Evolutionary conservation across 2,888 invertebrate species (phyloP).

Genomic region (Heliconius ismenius): DNA sequence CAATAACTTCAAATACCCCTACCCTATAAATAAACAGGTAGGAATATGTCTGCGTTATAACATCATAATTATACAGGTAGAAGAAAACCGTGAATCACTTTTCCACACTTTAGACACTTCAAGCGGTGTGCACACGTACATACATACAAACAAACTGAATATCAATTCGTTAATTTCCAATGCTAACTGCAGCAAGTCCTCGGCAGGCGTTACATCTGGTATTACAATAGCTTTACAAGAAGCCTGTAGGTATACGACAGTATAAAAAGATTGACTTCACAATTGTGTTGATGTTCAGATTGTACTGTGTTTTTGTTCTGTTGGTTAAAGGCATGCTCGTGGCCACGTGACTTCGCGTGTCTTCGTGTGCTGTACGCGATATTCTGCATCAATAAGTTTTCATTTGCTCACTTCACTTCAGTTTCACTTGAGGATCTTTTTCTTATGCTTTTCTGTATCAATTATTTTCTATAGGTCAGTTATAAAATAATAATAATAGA

Average conservation of each 20-base stretch:
- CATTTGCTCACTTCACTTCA: neutral
- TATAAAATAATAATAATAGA: neutral
- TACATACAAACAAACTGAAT: conserved; percentile 41
- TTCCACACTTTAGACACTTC: conserved; percentile 41
- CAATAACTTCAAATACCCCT: too few relatives aligned
- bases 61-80: conserved; percentile 9
- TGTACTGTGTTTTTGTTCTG: conserved; percentile 28
- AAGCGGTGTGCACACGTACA: conserved; percentile 36
- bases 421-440: neutral
- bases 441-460: neutral
- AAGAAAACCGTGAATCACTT: conserved; percentile 37
- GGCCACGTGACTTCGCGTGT: conserved; percentile 41
- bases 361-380: too few relatives aligned
- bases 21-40: conserved; percentile 1
- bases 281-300: conserved; percentile 22
- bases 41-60: neutral
- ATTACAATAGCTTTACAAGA: conserved; percentile 46
- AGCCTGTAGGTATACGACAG: conserved; percentile 18
- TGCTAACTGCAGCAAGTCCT: conserved; percentile 49
- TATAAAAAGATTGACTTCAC: conserved; percentile 33
- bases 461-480: too few relatives aligned
- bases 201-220: conserved; percentile 46
- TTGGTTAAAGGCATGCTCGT: conserved; percentile 35
- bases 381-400: neutral
- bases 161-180: conserved; percentile 50